Evolutionary conservation across 2,888 invertebrate species (phyloP).

Genomic region (Imbricaverruca yamaguchii): DNA sequence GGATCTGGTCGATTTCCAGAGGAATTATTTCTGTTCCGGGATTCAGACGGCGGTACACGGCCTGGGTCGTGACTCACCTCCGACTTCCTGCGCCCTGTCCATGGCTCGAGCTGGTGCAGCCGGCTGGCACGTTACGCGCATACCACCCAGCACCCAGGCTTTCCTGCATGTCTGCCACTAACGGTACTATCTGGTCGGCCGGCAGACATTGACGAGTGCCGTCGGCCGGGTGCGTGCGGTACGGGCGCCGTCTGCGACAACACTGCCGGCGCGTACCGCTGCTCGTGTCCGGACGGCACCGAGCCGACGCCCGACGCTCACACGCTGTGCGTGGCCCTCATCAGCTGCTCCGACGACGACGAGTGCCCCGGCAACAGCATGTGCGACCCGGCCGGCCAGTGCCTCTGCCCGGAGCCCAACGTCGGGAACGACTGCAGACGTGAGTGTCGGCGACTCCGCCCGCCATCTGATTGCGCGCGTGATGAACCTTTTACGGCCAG

Average conservation of each 20-base stretch:
- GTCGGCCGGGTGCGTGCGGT: slow-evolving; percentile 62
- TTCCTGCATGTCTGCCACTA: neutral
- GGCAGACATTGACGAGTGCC: slow-evolving; percentile 74
- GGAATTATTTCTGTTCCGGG: neutral
- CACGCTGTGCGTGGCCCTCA: slow-evolving; percentile 70
- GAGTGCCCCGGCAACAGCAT: slow-evolving; percentile 86
- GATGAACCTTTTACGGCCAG: too few relatives aligned
- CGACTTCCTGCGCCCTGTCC: too few relatives aligned
- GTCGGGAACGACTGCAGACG: slow-evolving; percentile 85
- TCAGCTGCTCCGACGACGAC: slow-evolving; percentile 62
- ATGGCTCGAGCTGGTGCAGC: too few relatives aligned
- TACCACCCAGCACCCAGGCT: neutral
- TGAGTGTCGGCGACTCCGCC: slow-evolving; percentile 46
- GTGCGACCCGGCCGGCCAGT: slow-evolving; percentile 63
- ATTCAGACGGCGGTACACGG: too few relatives aligned
- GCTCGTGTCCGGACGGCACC: slow-evolving; percentile 72
- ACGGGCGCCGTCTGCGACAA: slow-evolving; percentile 72
- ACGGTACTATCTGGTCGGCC: neutral
- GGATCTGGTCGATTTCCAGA: neutral
- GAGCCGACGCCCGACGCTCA: slow-evolving; percentile 76
- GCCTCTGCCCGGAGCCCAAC: slow-evolving; percentile 83
- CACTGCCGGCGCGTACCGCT: slow-evolving; percentile 64
- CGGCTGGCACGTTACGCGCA: neutral
- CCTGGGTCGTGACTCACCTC: too few relatives aligned
- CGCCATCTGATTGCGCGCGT: too few relatives aligned